Evolutionary conservation across 2,113 vertebrate species (phyloP).

Genomic region (Ardeotis arabs): DNA sequence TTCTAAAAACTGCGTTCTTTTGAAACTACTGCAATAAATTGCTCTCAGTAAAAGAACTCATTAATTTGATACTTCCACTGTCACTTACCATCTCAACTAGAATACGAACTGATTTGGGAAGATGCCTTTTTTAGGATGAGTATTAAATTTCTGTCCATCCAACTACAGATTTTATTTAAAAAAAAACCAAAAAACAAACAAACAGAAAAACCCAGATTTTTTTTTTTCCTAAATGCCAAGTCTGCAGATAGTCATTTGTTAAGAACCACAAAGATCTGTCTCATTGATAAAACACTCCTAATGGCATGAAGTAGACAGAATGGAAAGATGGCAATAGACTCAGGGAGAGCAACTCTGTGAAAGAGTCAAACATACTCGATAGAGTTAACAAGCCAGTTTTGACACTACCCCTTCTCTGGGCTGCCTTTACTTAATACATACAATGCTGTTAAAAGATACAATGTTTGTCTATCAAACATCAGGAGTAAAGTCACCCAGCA

Average conservation of each 20-base stretch:
- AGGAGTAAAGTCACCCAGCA: neutral
- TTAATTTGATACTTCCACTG: neutral
- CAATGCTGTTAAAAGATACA: neutral
- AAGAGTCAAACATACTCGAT: accelerated
- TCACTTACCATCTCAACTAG: neutral
- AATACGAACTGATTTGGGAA: neutral
- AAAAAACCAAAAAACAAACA: neutral
- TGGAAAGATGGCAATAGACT: neutral
- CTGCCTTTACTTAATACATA: neutral
- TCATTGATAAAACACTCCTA: neutral
- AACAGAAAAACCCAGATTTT: neutral
- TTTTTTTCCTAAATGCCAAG: neutral
- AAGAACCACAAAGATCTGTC: neutral
- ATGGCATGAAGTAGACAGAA: neutral
- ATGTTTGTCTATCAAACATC: neutral
- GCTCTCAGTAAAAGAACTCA: neutral
- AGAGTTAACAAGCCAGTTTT: neutral
- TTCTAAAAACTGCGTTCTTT: neutral
- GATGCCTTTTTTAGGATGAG: neutral
- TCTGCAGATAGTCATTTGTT: neutral
- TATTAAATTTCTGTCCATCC: neutral
- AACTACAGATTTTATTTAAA: neutral
- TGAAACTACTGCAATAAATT: neutral
- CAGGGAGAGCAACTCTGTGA: neutral
- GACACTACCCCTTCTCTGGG: neutral